A percentile compares a stretch with the other conserved stretches of the same genome.
phyloP scores from a whole-genome alignment of 1,140 invertebrate genomes.

The Danaus plexippus region DNA sequence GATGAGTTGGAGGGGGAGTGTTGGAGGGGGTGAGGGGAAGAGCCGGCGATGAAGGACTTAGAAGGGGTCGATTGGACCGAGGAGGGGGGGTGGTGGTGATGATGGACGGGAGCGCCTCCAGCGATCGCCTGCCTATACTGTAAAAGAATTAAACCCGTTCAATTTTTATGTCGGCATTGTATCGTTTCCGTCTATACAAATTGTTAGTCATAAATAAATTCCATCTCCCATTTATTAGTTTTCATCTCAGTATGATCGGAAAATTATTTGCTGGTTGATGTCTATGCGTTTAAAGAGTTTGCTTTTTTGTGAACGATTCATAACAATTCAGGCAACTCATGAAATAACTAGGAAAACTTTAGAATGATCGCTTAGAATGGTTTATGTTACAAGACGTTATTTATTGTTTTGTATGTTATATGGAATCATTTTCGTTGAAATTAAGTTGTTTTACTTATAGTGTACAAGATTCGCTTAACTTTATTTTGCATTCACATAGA shows the following conservation, averaged over 20 bases:
- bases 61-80: slow-evolving; percentile 75
- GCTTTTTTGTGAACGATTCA: too few relatives aligned
- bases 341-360: too few relatives aligned
- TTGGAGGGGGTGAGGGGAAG: slow-evolving; percentile 48
- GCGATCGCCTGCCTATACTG: slow-evolving; percentile 66
- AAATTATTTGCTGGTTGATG: slow-evolving; percentile 51
- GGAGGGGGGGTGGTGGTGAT: slow-evolving; percentile 55
- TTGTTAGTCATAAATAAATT: slow-evolving; percentile 30
- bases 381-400: too few relatives aligned
- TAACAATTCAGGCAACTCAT: too few relatives aligned
- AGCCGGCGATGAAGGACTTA: slow-evolving; percentile 69
- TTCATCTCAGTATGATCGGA: slow-evolving; percentile 51
- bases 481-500: too few relatives aligned
- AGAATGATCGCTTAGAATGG: too few relatives aligned
- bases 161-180: background rate
- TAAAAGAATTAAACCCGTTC: slow-evolving; percentile 14
- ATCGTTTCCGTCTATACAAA: background rate
- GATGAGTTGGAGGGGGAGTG: slow-evolving; percentile 72
- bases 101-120: slow-evolving; percentile 46
- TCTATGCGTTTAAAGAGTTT: too few relatives aligned
- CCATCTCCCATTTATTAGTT: slow-evolving; percentile 63
- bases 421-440: too few relatives aligned
- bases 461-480: too few relatives aligned
- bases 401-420: too few relatives aligned
- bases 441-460: too few relatives aligned